These are phyloP conservation scores for Sciurus carolinensis DNA, from an alignment of 2,797 vertebrate genomes.

Conservation along the genomic window DNA sequence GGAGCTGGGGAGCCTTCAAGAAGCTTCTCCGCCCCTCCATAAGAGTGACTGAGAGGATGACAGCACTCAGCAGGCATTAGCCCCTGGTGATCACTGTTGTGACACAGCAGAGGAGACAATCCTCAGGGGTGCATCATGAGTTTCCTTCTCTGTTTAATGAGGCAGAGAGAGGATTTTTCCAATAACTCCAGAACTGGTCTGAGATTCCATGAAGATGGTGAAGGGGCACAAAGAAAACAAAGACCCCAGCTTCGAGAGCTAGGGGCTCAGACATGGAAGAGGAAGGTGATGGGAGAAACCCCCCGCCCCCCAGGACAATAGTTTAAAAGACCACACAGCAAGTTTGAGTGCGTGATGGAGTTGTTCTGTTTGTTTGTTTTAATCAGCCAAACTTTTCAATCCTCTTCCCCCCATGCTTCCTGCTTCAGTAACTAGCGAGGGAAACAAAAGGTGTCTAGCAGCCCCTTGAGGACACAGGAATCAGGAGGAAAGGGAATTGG, in stretches of 20 bases:
- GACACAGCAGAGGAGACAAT: background rate
- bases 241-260: background rate
- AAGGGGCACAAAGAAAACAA: background rate
- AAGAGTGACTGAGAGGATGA: background rate
- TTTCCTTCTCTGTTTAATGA: background rate
- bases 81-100: background rate
- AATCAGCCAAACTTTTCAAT: background rate
- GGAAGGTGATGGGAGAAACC: background rate
- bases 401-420: background rate
- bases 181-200: background rate
- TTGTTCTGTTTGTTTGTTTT: background rate
- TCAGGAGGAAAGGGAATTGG: background rate
- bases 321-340: background rate
- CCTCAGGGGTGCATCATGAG: background rate
- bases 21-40: background rate
- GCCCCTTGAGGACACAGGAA: background rate
- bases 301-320: background rate
- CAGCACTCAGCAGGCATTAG: constrained; percentile 10
- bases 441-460: background rate
- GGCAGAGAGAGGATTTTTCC: background rate
- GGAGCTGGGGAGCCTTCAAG: background rate
- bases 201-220: background rate
- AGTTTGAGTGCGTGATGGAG: background rate
- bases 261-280: background rate
- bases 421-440: background rate